These are phyloP conservation scores for Toxonevra muliebris DNA, from an alignment of 2,888 invertebrate species.

Conservation along the genomic window DNA sequence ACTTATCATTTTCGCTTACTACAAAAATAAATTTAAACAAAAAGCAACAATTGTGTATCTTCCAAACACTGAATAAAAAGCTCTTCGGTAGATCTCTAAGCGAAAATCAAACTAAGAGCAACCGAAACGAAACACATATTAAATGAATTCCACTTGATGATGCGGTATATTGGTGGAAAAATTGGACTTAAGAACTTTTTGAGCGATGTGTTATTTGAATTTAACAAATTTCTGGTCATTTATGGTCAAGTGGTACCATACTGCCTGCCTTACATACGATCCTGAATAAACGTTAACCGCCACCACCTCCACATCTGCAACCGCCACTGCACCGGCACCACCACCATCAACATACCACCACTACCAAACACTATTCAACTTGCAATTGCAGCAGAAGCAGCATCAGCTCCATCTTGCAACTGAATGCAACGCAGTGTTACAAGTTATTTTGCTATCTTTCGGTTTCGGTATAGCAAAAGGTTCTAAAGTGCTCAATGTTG, in stretches of 20 bases:
- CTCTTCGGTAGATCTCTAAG: slow-evolving; percentile 1
- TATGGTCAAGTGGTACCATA: slow-evolving; percentile 59
- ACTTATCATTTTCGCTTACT: too few species aligned
- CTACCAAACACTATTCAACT: not conserved
- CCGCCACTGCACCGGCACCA: slow-evolving; percentile 19
- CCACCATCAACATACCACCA: not conserved
- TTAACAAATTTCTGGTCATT: slow-evolving; percentile 59
- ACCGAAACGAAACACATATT: not conserved
- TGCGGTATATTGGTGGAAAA: slow-evolving; percentile 26
- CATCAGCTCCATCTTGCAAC: slow-evolving; percentile 47
- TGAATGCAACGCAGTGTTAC: slow-evolving; percentile 25
- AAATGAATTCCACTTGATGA: slow-evolving; percentile 28
- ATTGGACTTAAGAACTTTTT: slow-evolving; percentile 30
- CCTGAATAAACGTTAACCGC: slow-evolving; percentile 9
- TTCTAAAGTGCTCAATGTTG: slow-evolving; percentile 50
- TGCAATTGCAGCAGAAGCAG: slow-evolving; percentile 33
- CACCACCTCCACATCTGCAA: slow-evolving; percentile 9
- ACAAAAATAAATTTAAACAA: too few species aligned
- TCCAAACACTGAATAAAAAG: not conserved
- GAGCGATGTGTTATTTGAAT: slow-evolving; percentile 37
- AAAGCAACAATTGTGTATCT: too few species aligned
- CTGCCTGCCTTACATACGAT: not conserved
- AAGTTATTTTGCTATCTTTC: slow-evolving; percentile 34
- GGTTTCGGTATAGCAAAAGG: slow-evolving; percentile 15
- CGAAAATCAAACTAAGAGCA: slow-evolving; percentile 6